Base-by-base conservation (phyloP, 2,113 vertebrate species). In the Osmerus mordax region DNA sequence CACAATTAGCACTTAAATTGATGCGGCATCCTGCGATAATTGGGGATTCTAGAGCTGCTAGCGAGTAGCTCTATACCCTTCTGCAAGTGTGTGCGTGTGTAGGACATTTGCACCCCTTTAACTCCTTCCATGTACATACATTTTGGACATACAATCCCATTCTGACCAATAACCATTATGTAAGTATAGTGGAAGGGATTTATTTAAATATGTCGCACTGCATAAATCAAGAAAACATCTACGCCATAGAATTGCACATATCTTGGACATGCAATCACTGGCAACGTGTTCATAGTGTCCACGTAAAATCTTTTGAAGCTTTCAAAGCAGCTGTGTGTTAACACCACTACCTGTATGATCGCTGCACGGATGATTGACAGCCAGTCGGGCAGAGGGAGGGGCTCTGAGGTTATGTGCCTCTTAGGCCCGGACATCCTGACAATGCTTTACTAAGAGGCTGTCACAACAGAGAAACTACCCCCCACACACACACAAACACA, bases 1-100 rank as follows among this genome's bases (percentile, higher is more conserved):
- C 93, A 93, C 94, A 96, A 98, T 98, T 98, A 96, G 94, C 90
- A 93, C 95, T 95, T 93, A 96, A 96, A 98, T 97, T 96, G 95
- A 93, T 95, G 95, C 94, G 93, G 95, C 95, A 95, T 96, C 94
- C 94, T 91, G 89, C 91, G 93, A 93, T 96, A 96, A 96, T 97
- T 96, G 94, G 91, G 94, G 92, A 94, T 93, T 94, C 92, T 94
- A 91, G 92, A 93, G 93, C 95, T 95, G 93, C 92, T 91, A 94
- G 92, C 89, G 92, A 95, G 92, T 88, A 93, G 88, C 93, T 93
- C 90, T 89, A 89, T 90, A 90, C 90, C 91, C 93, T 12, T 86
- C 83, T 36, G 23, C 90, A 92, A 89, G 67, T 65, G 63, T 28
- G 54, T 14, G 28, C 8, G 72, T 0, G 66, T 7, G 54, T 65